phyloP scores from a whole-genome alignment of 2,113 vertebrate species.

The Eurypyga helias region DNA sequence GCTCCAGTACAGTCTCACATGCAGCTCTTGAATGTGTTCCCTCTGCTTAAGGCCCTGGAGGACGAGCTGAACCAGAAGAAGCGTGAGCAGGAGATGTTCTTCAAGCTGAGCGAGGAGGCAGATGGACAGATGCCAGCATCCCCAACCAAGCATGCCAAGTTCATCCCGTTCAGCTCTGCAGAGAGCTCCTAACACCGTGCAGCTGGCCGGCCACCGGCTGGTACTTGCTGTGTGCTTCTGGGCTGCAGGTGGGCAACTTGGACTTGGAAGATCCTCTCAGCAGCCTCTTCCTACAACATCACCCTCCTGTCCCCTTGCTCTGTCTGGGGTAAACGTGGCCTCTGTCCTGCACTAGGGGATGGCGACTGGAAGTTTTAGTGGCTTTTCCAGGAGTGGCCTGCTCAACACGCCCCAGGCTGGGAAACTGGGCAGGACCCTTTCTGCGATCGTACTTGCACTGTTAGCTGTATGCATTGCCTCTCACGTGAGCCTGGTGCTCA shows the following conservation, averaged over 20 bases:
- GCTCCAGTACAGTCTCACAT: not conserved
- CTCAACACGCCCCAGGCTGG: not conserved
- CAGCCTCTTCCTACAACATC: not conserved
- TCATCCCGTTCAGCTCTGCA: conserved; percentile 83
- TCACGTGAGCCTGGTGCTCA: not conserved
- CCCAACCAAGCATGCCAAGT: conserved; percentile 85
- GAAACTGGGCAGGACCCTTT: not conserved
- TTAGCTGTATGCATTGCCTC: not conserved
- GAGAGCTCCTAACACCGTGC: conserved; percentile 59
- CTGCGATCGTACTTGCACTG: not conserved
- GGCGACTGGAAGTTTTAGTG: not conserved
- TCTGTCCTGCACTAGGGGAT: not conserved
- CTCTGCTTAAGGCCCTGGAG: conserved; percentile 84
- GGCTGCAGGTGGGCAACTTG: conserved; percentile 5
- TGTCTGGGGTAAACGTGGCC: not conserved
- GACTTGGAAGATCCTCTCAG: not conserved
- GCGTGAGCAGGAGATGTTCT: conserved; percentile 92
- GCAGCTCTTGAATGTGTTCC: not conserved
- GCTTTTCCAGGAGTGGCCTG: not conserved
- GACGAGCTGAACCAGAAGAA: conserved; percentile 90
- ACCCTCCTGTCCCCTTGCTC: not conserved
- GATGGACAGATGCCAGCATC: conserved; percentile 78
- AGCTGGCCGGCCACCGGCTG: not conserved
- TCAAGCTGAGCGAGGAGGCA: conserved; percentile 79
- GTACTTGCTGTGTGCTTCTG: not conserved